Evolutionary conservation across 2,797 vertebrate species (phyloP), one percentile per base, ranked within the genome.

Genomic region (Eleutherodactylus coqui): DNA sequence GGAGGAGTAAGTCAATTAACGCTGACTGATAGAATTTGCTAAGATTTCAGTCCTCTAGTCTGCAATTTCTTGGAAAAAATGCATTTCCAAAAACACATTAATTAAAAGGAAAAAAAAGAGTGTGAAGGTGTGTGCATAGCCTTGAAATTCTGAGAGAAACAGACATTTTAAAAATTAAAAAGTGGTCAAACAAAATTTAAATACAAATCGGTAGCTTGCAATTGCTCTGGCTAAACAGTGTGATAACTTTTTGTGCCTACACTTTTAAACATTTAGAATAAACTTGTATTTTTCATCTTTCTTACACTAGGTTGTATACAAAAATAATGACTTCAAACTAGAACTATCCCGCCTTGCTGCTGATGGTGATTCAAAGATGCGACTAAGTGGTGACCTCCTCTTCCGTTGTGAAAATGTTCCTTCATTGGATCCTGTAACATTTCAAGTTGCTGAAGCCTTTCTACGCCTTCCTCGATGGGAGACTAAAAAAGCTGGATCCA

Each of bases 301-400:
- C 47, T 58, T 24, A 27, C 4, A 75, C 34, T 92, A 98, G 97
- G 97, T 99, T 89, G 95, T 99, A 87, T 99, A 99, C 92, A 98
- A 96, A 93, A 99, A 99, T 94, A 98, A 97, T 45, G 97, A 99
- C 94, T 98, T 99, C 91, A 95, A 96, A 90, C 94, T 99, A 93
- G 97, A 97, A 76, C 94, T 99, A 64, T 99, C 97, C 19, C 96
- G 94, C 14, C 93, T 98, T 90, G 97, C 97, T 8, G 96, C 97
- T 83, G 95, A 95, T 87, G 95, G 93, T 0, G 96, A 98, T 93
- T 93, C 95, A 29, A 96, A 94, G 92, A 96, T 98, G 94, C 96
- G 95, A 86, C 92, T 97, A 89, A 96, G 97, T 78, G 97, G 97
- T 3, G 96, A 98, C 83, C 91, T 98, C 90, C 93, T 95, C 64